Conservation (phyloP, 2,888 invertebrate species). For the Lissocephala sabroskyi region DNA sequence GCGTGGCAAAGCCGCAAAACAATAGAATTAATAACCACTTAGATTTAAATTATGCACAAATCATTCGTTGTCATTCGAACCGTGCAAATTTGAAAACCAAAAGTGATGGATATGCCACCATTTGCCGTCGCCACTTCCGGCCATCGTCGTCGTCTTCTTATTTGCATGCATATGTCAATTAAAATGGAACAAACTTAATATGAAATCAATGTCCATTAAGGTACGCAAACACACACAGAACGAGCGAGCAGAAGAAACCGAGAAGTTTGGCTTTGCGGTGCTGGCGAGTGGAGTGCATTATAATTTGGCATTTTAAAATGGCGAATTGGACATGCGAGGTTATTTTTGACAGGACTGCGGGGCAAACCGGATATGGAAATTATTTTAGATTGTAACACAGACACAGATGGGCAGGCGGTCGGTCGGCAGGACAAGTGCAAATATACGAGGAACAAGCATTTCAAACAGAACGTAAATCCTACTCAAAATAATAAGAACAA, state of each 20-base stretch:
- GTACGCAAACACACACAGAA: too few species aligned
- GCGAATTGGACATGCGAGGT: neutral
- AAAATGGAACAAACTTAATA: too few species aligned
- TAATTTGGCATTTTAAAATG: conserved; percentile 21
- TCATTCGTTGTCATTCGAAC: conserved; percentile 31
- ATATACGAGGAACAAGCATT: neutral
- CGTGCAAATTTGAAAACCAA: conserved; percentile 51
- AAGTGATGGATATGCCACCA: conserved; percentile 28
- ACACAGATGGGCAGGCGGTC: neutral
- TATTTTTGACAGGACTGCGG: too few species aligned
- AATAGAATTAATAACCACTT: conserved; percentile 33
- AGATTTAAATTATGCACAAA: conserved; percentile 45
- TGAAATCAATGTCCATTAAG: neutral
- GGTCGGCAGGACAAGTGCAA: neutral
- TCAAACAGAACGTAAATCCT: neutral
- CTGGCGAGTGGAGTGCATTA: too few species aligned
- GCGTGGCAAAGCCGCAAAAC: conserved; percentile 26
- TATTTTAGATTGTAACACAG: too few species aligned
- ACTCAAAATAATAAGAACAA: too few species aligned
- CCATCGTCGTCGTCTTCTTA: too few species aligned
- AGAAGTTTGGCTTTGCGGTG: too few species aligned
- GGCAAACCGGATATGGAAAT: too few species aligned
- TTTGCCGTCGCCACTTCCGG: conserved; percentile 7
- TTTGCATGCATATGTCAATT: neutral
- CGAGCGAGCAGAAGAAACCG: too few species aligned